Evolutionary conservation across 2,888 invertebrate genomes (phyloP).

Genomic region (Biston betularia): DNA sequence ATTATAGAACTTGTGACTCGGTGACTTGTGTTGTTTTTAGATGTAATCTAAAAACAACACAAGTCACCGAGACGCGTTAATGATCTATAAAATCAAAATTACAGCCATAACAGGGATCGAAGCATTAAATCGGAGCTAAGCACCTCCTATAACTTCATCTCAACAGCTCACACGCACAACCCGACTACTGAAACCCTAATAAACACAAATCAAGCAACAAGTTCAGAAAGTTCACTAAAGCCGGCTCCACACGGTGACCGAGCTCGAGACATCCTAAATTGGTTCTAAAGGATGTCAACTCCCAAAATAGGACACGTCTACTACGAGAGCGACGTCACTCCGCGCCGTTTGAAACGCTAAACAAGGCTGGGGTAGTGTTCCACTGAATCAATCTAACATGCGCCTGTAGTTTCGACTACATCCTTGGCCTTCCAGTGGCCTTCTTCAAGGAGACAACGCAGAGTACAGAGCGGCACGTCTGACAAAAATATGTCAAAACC

Average conservation of each 20-base stretch:
- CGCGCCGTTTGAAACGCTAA: conserved; percentile 1
- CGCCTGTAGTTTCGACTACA: too few species aligned
- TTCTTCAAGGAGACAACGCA: too few species aligned
- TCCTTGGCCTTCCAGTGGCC: too few species aligned
- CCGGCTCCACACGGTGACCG: conserved; percentile 2
- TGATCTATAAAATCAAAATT: too few species aligned
- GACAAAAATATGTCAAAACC: too few species aligned
- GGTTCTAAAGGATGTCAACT: conserved; percentile 21
- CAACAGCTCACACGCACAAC: neutral
- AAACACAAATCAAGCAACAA: conserved; percentile 8
- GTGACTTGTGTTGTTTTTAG: too few species aligned
- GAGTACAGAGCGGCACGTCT: too few species aligned
- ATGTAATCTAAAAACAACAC: too few species aligned
- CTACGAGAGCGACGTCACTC: conserved; percentile 23
- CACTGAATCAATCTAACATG: neutral
- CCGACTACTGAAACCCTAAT: neutral
- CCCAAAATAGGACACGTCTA: conserved; percentile 21
- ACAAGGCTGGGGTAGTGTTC: neutral
- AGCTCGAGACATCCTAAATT: conserved; percentile 7
- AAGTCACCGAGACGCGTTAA: too few species aligned
- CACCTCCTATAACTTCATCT: too few species aligned
- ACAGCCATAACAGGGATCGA: too few species aligned
- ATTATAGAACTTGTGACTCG: too few species aligned
- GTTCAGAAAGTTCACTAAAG: neutral
- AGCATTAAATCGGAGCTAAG: neutral